Base-by-base conservation (phyloP, 2,113 vertebrate genomes). In the Coryphaenoides rupestris region DNA sequence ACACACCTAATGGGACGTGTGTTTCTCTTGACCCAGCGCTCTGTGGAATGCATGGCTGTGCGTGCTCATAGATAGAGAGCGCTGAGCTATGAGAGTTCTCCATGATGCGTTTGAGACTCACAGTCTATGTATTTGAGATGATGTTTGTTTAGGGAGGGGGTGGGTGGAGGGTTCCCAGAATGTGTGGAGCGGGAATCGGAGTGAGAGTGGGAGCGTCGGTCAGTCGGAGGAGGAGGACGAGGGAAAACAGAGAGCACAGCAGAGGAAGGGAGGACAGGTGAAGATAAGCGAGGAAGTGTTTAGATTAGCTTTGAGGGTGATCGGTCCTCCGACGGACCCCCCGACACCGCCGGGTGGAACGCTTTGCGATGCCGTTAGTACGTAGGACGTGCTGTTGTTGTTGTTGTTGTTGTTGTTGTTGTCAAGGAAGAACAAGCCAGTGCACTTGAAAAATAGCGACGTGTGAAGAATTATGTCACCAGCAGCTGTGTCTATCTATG, bases 261-360 rank as follows among this genome's bases (percentile, higher is more conserved):
- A 2, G 4, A 55, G 72, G 58, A 60, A 49, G 14, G 17, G 55
- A 67, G 72, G 70, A 69, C 19, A 56, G 45, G 14, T 62, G 55
- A 21, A 71, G 80, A 85, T 79, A 82, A 83, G 66, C 62, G 58
- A 70, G 40, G 73, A 19, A 61, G 65, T 69, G 66, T 12, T 73
- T 75, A 74, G 73, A 80, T 78, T 66, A 78, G 55, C 66, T 33
- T 80, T 69, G 68, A n/a, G n/a, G n/a, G n/a, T 77, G 71, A 66
- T 73, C 76, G 72, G 80, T 66, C 70, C 75, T 61, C 71, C 76
- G 69, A 75, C 72, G 60, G 56, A 33, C 28, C n/a, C n/a, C n/a
- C n/a, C n/a, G n/a, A n/a, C n/a, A n/a, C n/a, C n/a, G n/a, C n/a
- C n/a, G n/a, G 28, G 10, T 33, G 28, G 3, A 33, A 33, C 5